Evolutionary conservation across 2,113 vertebrate genomes (phyloP), one percentile per base, ranked within the genome.

Genomic region (Poeciliopsis prolifica): DNA sequence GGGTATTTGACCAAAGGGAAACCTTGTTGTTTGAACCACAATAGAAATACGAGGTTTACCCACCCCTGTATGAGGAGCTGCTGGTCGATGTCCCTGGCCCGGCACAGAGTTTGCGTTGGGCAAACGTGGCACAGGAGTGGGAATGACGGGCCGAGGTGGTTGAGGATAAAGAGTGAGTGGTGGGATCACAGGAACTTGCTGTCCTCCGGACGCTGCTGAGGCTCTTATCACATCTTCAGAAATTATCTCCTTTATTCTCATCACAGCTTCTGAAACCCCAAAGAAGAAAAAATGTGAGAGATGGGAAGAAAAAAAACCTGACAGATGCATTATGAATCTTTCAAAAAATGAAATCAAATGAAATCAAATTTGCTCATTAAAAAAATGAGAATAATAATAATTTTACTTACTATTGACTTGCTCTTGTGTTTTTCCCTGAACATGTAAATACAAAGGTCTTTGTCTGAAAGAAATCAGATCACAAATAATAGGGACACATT

Each of bases 161-260:
- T 99, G 98, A 75, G 97, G 97, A 77, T 98, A 99, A 13, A 99
- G 94, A 0, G 97, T 97, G 22, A 98, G 94, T 0, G 96, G 95
- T 10, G 98, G 97, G 92, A 92, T 94, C 90, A 85, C 93, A 87
- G 77, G 96, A 87, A 3, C 93, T 93, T 80, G 94, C 92, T 83
- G 96, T 84, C 93, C 91, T 60, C 93, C 93, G 0, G 92, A 92
- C 6, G 90, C 88, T 51, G 87, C 86, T 0, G 90, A 87, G 11
- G 89, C 88, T 75, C 97, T 96, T 68, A 97, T 83, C 8, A 98
- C 92, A 6, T 97, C 96, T 2, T 97, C 98, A 24, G 97, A 96
- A 40, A 99, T 99, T 4, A 99, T 96, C 91, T 97, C 96, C 75
- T 98, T 99, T 83, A 99, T 99, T 74, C 95, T 92, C 79, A 96